A percentile compares a stretch with the other conserved stretches of the same genome.
Conservation (phyloP, 2,888 invertebrate species). For the Harpalus rubripes region DNA sequence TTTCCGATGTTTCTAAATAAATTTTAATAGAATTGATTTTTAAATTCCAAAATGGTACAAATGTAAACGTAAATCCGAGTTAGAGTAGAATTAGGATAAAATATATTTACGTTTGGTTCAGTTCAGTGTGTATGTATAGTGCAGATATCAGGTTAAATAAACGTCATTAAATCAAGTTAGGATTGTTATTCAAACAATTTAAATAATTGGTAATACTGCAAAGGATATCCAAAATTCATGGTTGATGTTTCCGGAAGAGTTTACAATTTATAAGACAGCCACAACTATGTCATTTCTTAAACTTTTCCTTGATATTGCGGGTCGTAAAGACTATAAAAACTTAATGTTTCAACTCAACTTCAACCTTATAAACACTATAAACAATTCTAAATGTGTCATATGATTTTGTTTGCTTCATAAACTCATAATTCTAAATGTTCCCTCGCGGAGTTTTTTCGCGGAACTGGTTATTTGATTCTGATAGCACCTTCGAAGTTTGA, state of each 20-base stretch:
- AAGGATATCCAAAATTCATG: conserved; percentile 4
- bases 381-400: conserved; percentile 48
- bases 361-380: conserved; percentile 40
- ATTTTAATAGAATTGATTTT: not conserved
- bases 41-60: not conserved
- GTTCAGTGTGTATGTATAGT: not conserved
- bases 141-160: conserved; percentile 36
- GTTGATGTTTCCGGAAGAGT: not conserved
- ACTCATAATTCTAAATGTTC: conserved; percentile 50
- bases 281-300: conserved; percentile 31
- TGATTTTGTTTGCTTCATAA: conserved; percentile 55
- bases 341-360: conserved; percentile 36
- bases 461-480: conserved; percentile 32
- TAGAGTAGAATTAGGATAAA: conserved; percentile 38
- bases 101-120: conserved; percentile 24
- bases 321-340: conserved; percentile 45
- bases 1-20: not conserved
- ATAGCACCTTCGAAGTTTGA: conserved; percentile 48
- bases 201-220: conserved; percentile 27
- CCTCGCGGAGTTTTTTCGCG: not conserved
- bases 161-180: conserved; percentile 36
- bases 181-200: conserved; percentile 36
- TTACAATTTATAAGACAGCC: conserved; percentile 26
- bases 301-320: conserved; percentile 31
- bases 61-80: conserved; percentile 11